A percentile compares a stretch with the other conserved stretches of the same genome.
These are phyloP conservation scores for Dinocampus coccinellae DNA, from an alignment of 2,888 invertebrate species.

Conservation along the genomic window DNA sequence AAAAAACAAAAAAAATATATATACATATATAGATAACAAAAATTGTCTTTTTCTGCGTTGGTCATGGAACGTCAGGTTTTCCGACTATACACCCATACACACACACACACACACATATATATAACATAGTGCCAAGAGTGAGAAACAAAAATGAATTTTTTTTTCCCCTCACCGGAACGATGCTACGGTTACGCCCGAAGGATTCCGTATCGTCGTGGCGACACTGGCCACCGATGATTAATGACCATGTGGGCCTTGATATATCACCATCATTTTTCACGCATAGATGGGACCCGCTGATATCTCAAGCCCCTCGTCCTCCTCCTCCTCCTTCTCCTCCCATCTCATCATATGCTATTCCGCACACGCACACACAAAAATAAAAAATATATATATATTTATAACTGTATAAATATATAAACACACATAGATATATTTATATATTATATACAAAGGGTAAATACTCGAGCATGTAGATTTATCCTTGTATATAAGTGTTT, in stretches of 20 bases:
- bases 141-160: conserved; percentile 50
- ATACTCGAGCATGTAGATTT: too few species aligned
- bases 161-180: conserved; percentile 36
- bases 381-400: neutral
- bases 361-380: conserved; percentile 25
- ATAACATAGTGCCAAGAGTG: neutral
- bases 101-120: neutral
- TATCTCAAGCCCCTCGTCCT: too few species aligned
- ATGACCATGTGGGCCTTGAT: conserved; percentile 55
- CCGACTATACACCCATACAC: conserved; percentile 17
- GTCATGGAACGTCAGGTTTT: conserved; percentile 17
- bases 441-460: too few species aligned
- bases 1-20: too few species aligned
- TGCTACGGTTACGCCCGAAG: conserved; percentile 52
- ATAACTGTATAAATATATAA: conserved; percentile 20
- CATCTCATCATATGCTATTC: conserved; percentile 22
- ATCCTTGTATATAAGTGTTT: too few species aligned
- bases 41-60: conserved; percentile 15
- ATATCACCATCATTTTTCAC: conserved; percentile 64
- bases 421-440: conserved; percentile 1
- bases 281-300: conserved; percentile 60
- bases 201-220: conserved; percentile 54
- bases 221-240: conserved; percentile 58
- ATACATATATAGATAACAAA: too few species aligned
- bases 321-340: too few species aligned